Evolutionary conservation across 2,797 vertebrate genomes (phyloP).

Genomic region (Takifugu ocellatus): DNA sequence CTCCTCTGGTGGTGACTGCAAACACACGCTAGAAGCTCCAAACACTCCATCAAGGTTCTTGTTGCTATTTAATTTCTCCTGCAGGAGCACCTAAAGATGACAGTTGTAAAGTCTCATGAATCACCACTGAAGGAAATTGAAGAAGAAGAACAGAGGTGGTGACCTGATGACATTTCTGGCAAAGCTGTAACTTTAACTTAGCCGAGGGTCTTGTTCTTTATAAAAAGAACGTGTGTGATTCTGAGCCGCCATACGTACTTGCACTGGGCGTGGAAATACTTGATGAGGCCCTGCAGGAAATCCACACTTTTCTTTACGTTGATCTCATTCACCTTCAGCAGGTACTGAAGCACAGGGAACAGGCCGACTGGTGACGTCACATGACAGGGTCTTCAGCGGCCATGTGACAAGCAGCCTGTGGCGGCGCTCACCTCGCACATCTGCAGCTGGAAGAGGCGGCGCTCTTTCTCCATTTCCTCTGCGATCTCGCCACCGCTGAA

Average conservation of each 20-base stretch:
- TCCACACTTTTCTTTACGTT: constrained; percentile 97
- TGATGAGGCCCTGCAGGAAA: constrained; percentile 95
- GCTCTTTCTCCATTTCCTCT: constrained; percentile 96
- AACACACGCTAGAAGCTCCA: no score
- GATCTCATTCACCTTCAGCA: constrained; percentile 98
- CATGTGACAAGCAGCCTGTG: background rate
- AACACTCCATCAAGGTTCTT: no score
- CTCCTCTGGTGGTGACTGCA: no score
- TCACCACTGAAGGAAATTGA: no score
- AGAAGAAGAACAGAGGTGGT: no score
- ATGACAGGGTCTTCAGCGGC: background rate
- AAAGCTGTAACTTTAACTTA: no score
- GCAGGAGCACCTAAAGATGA: no score
- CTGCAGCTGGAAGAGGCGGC: constrained; percentile 89
- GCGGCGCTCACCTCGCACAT: constrained; percentile 86
- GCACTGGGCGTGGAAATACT: constrained; percentile 98
- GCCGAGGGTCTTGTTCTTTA: no score
- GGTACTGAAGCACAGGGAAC: constrained; percentile 77
- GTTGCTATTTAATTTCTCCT: no score
- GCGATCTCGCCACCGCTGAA: constrained; percentile 96
- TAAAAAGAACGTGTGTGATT: no score
- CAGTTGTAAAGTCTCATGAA: no score
- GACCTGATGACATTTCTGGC: no score
- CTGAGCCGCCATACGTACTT: constrained; percentile 76
- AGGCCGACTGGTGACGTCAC: background rate